Evolutionary conservation across 2,113 vertebrate genomes (phyloP).

Genomic region (Neogale vison): DNA sequence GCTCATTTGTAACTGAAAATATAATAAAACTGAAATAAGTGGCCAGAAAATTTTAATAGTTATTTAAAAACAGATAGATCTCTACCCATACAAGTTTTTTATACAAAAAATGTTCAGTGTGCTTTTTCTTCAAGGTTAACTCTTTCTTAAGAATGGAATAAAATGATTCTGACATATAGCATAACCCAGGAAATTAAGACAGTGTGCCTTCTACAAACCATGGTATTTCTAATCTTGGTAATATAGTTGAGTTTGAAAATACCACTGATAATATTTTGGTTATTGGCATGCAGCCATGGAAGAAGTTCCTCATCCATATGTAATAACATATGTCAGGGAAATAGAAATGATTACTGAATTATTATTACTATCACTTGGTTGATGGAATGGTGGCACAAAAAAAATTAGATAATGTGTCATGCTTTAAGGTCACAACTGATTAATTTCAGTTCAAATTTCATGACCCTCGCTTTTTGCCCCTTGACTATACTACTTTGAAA

Average conservation of each 20-base stretch:
- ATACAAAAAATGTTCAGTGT: conserved; percentile 65
- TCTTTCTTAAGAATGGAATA: conserved; percentile 43
- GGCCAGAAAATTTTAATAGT: conserved; percentile 78
- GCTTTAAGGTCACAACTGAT: neutral
- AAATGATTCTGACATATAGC: neutral
- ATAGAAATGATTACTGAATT: conserved; percentile 1
- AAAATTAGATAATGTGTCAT: neutral
- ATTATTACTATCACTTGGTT: neutral
- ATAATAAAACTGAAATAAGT: conserved; percentile 83
- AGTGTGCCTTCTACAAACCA: neutral
- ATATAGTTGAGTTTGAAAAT: conserved; percentile 33
- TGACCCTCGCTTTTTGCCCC: neutral
- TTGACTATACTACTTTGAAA: neutral
- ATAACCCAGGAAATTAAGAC: neutral
- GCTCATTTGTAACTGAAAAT: conserved; percentile 83
- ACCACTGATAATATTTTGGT: neutral
- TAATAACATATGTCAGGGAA: neutral
- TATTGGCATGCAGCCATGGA: neutral
- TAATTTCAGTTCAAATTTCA: conserved; percentile 19
- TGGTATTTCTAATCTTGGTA: conserved; percentile 23
- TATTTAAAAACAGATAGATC: conserved; percentile 68
- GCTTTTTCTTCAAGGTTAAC: conserved; percentile 30
- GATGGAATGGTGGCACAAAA: neutral
- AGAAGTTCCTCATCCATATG: neutral
- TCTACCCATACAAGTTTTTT: conserved; percentile 69